Conservation (phyloP, 2,797 vertebrate genomes). For the Melanotaenia maccullochi region DNA sequence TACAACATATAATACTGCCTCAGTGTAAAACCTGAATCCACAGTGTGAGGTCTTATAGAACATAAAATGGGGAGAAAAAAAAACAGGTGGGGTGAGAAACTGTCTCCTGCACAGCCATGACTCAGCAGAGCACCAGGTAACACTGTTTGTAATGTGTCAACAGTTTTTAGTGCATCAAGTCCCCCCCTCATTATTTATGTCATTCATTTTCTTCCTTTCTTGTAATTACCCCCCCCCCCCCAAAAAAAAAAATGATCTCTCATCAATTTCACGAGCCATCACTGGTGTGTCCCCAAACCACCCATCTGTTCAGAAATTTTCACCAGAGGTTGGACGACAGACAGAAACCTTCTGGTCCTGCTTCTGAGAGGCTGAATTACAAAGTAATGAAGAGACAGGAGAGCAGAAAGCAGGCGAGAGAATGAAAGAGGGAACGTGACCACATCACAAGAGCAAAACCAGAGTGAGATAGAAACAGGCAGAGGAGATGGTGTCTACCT, state of each 20-base stretch:
- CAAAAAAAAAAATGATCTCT: background rate
- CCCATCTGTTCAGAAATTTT: background rate
- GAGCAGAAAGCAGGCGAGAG: slow-evolving; percentile 27
- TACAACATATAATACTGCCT: background rate
- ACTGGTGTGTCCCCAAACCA: background rate
- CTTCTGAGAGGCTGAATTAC: slow-evolving; percentile 18
- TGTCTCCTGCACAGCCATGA: background rate
- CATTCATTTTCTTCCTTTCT: background rate
- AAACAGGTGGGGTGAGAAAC: background rate
- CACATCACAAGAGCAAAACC: background rate
- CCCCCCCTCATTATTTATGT: background rate
- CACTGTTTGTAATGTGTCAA: background rate
- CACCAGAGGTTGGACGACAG: slow-evolving; percentile 19
- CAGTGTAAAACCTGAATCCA: background rate
- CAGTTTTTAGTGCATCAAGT: too few species aligned
- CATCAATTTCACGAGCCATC: background rate
- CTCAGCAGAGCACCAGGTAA: background rate
- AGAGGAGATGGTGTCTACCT: slow-evolving; percentile 60
- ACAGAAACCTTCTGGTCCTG: slow-evolving; percentile 8
- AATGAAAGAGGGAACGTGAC: slow-evolving; percentile 31
- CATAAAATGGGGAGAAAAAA: too few species aligned
- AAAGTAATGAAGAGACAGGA: slow-evolving; percentile 24
- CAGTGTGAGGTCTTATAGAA: background rate
- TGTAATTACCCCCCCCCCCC: background rate
- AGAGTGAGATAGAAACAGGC: background rate